Base-by-base conservation (phyloP, 2,797 vertebrate genomes). In the Vespertilio murinus region DNA sequence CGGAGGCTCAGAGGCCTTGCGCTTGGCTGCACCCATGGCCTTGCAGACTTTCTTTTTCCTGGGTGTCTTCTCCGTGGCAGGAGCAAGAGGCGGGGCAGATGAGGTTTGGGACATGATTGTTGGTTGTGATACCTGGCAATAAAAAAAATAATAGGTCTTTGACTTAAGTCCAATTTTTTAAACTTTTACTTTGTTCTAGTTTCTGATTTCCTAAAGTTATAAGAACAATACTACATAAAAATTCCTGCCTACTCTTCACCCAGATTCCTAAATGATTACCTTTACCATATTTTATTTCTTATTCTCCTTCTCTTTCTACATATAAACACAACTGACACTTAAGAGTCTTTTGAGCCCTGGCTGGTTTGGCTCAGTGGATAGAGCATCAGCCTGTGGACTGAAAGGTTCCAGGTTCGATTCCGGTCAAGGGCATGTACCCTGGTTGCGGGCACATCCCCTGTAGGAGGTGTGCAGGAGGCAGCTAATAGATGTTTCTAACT, bases 111-210 rank as follows among this genome's bases (percentile, higher is more conserved):
- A 20, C n/a, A 18, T 67, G n/a, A 35, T 35, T 20, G n/a, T 67
- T 35, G 64, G n/a, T 67, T 67, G 64, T 67, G 64, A 67, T 67
- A 35, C 64, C n/a, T 67, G n/a, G 17, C n/a, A 33, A 9, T 67
- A 67, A 67, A 35, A 67, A 35, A n/a, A 20, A 67, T 20, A 67
- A n/a, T 65, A 54, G 22, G 64, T 18, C 64, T 65, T 33, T 65
- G 17, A 65, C 7, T 33, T 65, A 33, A 67, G 64, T 35, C 64
- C n/a, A 38, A 23, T 10, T 22, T 80, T 89, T 88, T 42, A 67
- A 64, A 74, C 20, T 70, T 89, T 75, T 67, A 65, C 45, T 91
- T 78, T 86, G 38, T n/a, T 81, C 40, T 81, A 30, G 82, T 92
- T 59, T 90, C 65, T 33, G 56, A 78, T 52, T 92, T 90, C 38